Percentiles rank a stretch among this genome's conserved stretches.
Evolutionary conservation across 2,113 vertebrate species (phyloP).

Genomic region (Tonatia bakeri): DNA sequence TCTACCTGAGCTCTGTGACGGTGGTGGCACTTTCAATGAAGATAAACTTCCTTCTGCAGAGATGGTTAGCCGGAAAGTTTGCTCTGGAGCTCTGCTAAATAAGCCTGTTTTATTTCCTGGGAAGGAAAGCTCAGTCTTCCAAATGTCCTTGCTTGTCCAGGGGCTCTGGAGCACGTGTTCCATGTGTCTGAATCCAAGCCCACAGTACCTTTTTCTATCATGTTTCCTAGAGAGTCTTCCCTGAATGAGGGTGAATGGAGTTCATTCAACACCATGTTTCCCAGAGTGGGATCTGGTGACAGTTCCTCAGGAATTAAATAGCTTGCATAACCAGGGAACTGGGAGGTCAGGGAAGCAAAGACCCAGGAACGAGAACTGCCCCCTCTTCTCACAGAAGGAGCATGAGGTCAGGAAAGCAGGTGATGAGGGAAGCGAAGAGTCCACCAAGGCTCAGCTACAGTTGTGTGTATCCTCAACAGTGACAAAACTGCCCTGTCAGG

Average conservation of each 20-base stretch:
- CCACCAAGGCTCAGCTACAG: not conserved
- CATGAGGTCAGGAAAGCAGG: not conserved
- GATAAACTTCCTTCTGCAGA: not conserved
- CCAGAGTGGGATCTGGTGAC: not conserved
- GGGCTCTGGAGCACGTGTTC: not conserved
- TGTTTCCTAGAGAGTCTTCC: not conserved
- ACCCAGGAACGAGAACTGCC: not conserved
- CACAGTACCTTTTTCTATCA: not conserved
- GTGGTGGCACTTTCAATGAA: not conserved
- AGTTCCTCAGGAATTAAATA: not conserved
- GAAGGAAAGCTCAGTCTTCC: not conserved
- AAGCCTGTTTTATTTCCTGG: not conserved
- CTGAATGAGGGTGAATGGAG: not conserved
- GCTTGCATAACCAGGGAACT: not conserved
- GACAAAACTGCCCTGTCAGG: not conserved
- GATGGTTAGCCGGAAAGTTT: not conserved
- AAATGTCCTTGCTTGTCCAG: not conserved
- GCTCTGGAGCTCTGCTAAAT: not conserved
- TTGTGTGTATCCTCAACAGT: not conserved
- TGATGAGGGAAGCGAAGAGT: not conserved
- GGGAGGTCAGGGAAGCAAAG: not conserved
- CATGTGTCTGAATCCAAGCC: not conserved
- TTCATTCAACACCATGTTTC: not conserved
- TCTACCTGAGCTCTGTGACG: not conserved
- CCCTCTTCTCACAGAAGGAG: not conserved